phyloP scores from a whole-genome alignment of 2,888 invertebrate genomes.

The Helobdella robusta region DNA sequence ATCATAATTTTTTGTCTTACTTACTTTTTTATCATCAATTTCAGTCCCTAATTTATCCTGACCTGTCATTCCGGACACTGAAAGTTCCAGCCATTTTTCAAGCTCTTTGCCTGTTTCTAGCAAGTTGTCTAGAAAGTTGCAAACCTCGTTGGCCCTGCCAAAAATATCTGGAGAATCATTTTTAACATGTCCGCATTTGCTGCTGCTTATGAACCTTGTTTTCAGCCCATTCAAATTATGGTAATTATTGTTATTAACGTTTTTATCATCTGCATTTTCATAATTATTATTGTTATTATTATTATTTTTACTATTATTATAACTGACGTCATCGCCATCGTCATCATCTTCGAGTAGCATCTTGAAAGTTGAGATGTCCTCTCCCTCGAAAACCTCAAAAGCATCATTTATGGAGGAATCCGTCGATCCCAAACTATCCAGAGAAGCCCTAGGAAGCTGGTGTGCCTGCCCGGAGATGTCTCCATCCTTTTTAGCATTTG shows the following conservation, averaged over 20 bases:
- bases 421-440: background rate
- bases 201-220: no score
- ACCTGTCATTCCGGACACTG: background rate
- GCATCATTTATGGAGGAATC: background rate
- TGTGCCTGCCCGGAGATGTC: background rate
- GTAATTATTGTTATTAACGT: background rate
- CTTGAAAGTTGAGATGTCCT: conserved; percentile 20
- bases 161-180: background rate
- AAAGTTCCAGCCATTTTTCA: conserved; percentile 19
- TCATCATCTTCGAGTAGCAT: no score
- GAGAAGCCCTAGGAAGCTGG: background rate
- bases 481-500: background rate
- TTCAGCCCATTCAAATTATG: no score
- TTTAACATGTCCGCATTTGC: no score
- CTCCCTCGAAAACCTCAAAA: conserved; percentile 26
- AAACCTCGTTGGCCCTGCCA: background rate
- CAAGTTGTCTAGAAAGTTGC: conserved; percentile 8
- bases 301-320: no score
- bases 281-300: no score
- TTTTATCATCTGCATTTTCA: background rate
- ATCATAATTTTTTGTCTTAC: background rate
- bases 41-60: background rate
- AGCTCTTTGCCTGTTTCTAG: conserved; percentile 13
- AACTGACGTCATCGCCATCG: no score
- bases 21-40: background rate